Conservation (phyloP, 1,140 invertebrate species). For the Steinernema khuongi region DNA sequence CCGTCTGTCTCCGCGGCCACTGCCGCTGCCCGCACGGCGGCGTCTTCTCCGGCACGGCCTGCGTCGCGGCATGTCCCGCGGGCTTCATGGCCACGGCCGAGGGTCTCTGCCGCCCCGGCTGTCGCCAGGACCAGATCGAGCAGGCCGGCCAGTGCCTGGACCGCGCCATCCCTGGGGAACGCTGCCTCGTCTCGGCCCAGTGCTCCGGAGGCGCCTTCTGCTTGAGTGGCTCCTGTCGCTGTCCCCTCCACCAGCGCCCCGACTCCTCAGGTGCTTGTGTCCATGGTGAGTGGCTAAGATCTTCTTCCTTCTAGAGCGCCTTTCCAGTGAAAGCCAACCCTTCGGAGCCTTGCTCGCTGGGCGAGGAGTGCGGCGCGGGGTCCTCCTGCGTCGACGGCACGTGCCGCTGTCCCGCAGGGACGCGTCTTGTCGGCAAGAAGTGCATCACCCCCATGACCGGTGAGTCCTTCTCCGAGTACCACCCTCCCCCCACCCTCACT, state of each 20-base stretch:
- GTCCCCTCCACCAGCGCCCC: slow-evolving; percentile 11
- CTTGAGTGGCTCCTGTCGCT: not conserved
- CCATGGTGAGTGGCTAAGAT: slow-evolving; percentile 15
- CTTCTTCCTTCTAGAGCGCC: not conserved
- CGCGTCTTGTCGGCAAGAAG: slow-evolving; percentile 12
- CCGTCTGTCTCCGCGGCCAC: slow-evolving; percentile 44
- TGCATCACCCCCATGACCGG: slow-evolving; percentile 22
- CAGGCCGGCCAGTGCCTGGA: slow-evolving; percentile 53
- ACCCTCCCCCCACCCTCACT: not conserved
- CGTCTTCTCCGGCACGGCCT: slow-evolving; percentile 51
- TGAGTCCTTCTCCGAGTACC: too few species aligned
- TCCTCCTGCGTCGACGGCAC: slow-evolving; percentile 32
- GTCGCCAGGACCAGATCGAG: slow-evolving; percentile 56
- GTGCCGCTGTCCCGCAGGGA: slow-evolving; percentile 30
- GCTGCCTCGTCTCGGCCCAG: slow-evolving; percentile 55
- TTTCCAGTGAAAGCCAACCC: not conserved
- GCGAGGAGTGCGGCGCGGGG: slow-evolving; percentile 30
- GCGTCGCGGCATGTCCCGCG: slow-evolving; percentile 43
- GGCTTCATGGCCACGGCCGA: slow-evolving; percentile 44
- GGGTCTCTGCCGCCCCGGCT: slow-evolving; percentile 52
- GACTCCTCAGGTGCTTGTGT: slow-evolving; percentile 22
- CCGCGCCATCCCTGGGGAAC: slow-evolving; percentile 46
- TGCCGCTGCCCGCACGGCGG: slow-evolving; percentile 50
- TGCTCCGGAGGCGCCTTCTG: slow-evolving; percentile 48
- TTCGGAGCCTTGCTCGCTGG: slow-evolving; percentile 23